A percentile compares a stretch with the other conserved stretches of the same genome.
Evolutionary conservation across 2,113 vertebrate species (phyloP).

Genomic region (Butorides virescens): DNA sequence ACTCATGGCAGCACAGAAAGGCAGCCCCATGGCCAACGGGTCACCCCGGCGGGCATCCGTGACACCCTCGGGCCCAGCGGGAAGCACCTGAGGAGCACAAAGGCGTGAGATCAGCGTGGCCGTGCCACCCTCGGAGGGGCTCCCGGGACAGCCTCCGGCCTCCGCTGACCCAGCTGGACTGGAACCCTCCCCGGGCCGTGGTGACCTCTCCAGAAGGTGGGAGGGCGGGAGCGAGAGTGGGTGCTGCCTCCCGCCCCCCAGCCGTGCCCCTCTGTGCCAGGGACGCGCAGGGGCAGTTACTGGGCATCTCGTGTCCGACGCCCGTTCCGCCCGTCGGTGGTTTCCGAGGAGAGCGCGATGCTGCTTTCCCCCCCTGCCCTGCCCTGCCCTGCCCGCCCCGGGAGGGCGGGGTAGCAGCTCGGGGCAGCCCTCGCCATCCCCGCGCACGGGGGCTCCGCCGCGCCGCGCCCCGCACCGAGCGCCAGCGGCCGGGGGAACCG

Average conservation of each 20-base stretch:
- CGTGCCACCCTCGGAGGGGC: background rate
- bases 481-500: background rate
- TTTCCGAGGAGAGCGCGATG: fast-evolving
- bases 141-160: background rate
- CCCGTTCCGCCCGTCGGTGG: background rate
- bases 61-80: background rate
- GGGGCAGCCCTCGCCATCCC: background rate
- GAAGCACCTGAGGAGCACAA: background rate
- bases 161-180: background rate
- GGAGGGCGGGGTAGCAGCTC: background rate
- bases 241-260: background rate
- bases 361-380: background rate
- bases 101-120: fast-evolving
- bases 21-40: fast-evolving
- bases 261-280: background rate
- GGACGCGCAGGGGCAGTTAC: background rate
- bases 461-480: background rate
- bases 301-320: fast-evolving
- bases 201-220: background rate
- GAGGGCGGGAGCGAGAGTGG: background rate
- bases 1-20: background rate
- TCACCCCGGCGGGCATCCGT: too few relatives aligned
- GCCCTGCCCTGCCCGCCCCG: background rate
- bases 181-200: background rate
- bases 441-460: background rate